phyloP scores from a whole-genome alignment of 30 jellyfish, hydroid and myxozoan species.

The Phacellophora camtschatica region DNA sequence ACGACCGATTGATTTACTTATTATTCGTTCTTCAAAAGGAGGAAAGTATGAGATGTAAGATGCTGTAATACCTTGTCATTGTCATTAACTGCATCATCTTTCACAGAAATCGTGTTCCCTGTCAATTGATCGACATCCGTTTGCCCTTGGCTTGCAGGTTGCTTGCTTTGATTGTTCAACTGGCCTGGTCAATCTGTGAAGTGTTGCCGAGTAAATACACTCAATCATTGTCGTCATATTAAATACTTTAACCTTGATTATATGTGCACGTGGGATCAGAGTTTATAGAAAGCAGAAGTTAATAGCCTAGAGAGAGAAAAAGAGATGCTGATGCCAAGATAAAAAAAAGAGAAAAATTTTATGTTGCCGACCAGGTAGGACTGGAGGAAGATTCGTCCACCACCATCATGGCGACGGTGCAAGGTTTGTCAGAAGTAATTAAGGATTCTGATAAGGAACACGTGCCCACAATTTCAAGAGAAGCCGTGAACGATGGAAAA shows the following conservation, averaged over 20 bases:
- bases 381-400: background rate
- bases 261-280: slow-evolving; percentile 13
- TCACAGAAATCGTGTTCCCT: no score
- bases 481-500: background rate
- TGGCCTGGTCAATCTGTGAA: slow-evolving; percentile 71
- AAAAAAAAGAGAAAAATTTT: background rate
- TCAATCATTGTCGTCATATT: slow-evolving; percentile 34
- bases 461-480: slow-evolving; percentile 40
- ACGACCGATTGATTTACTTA: no score
- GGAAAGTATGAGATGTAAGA: background rate
- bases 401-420: slow-evolving; percentile 62
- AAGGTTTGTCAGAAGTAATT: slow-evolving; percentile 45
- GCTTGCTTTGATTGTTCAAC: slow-evolving; percentile 78
- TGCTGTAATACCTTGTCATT: background rate
- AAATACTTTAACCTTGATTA: slow-evolving; percentile 1
- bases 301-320: background rate
- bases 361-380: background rate
- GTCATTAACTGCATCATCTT: background rate
- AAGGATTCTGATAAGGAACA: slow-evolving; percentile 43
- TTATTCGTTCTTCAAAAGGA: no score
- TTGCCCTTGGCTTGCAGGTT: slow-evolving; percentile 69
- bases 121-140: no score
- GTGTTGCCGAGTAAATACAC: slow-evolving; percentile 34
- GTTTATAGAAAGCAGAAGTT: background rate
- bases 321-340: no score